Evolutionary conservation across 2,113 vertebrate species (phyloP), one percentile per base, ranked within the genome.

Genomic region (Haplochromis vanheusdeni): DNA sequence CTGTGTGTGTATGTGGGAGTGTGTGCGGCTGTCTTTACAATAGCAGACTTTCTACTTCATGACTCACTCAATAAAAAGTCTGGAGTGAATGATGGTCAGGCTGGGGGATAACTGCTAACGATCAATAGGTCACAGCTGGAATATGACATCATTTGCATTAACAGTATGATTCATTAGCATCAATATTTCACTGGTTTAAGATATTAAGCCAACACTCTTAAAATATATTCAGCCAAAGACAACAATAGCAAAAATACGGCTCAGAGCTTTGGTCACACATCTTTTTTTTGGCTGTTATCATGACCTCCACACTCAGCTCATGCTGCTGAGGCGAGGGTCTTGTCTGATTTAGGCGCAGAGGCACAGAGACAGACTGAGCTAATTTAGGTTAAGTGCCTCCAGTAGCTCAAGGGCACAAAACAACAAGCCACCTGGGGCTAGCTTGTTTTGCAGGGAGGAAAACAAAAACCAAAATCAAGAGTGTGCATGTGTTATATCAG

Each of bases 311-410:
- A 42, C n/a, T 82, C 21, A 54, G 83, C 91, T 88, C 80, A 2
- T 19, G 83, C 75, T 81, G 85, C 83, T 62, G 80, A 80, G 4
- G 42, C 60, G 33, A 79, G 84, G 26, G 13, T 86, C 85, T 86
- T 84, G 52, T 94, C 89, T 89, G 86, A 85, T 87, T 91, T 73
- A 52, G 54, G 17, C 80, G n/a, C 51, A 82, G 77, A 70, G 86
- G 55, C 83, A 77, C 73, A 85, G n/a, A 84, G 40, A 60, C 83
- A 92, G 90, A 87, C 87, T 70, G 80, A 90, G 89, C 87, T 93
- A 91, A 95, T 95, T 94, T 94, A 93, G 94, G 93, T 94, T 95
- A 95, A 96, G 95, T 94, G 95, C 81, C 90, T 92, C 80, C 55
- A 84, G 91, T 90, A 83, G 90, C 95, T 94, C 86, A 88, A 88